These are phyloP conservation scores for Argentina silus DNA, from an alignment of 2,797 vertebrate genomes.

Conservation along the genomic window DNA sequence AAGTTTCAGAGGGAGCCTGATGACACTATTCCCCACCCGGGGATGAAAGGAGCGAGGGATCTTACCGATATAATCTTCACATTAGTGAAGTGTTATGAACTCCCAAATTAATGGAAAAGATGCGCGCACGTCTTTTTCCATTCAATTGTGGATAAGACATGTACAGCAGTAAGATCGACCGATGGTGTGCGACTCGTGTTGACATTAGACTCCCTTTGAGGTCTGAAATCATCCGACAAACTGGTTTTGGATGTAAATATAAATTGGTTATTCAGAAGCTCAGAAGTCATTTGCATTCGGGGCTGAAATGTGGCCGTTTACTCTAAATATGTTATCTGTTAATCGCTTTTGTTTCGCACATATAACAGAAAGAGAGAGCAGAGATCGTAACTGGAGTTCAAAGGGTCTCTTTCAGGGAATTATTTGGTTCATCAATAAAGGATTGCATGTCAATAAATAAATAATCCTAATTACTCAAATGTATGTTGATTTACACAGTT, in stretches of 20 bases:
- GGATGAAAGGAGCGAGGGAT: slow-evolving; percentile 31
- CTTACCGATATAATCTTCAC: too few relatives aligned
- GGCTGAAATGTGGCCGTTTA: not conserved
- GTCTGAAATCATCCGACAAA: too few relatives aligned
- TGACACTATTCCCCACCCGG: slow-evolving; percentile 57
- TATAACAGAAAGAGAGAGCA: slow-evolving; percentile 20
- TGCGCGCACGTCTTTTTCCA: too few relatives aligned
- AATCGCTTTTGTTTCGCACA: slow-evolving; percentile 33
- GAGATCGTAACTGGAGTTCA: slow-evolving; percentile 29
- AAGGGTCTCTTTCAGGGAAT: slow-evolving; percentile 30
- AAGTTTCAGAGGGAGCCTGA: slow-evolving; percentile 61
- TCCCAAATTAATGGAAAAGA: too few relatives aligned
- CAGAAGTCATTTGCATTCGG: not conserved
- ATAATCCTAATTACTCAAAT: slow-evolving; percentile 63
- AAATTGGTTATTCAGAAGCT: not conserved
- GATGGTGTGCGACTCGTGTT: too few relatives aligned
- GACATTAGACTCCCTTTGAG: too few relatives aligned
- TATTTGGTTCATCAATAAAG: slow-evolving; percentile 10
- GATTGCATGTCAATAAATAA: slow-evolving; percentile 35
- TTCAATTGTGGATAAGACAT: too few relatives aligned
- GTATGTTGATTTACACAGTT: slow-evolving; percentile 64
- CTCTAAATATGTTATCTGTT: slow-evolving; percentile 38
- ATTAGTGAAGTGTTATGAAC: too few relatives aligned
- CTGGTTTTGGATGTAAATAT: too few relatives aligned
- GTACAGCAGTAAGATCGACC: too few relatives aligned